Evolutionary conservation across 2,113 vertebrate genomes (phyloP), one percentile per base, ranked within the genome.

Genomic region (Fregata magnificens): DNA sequence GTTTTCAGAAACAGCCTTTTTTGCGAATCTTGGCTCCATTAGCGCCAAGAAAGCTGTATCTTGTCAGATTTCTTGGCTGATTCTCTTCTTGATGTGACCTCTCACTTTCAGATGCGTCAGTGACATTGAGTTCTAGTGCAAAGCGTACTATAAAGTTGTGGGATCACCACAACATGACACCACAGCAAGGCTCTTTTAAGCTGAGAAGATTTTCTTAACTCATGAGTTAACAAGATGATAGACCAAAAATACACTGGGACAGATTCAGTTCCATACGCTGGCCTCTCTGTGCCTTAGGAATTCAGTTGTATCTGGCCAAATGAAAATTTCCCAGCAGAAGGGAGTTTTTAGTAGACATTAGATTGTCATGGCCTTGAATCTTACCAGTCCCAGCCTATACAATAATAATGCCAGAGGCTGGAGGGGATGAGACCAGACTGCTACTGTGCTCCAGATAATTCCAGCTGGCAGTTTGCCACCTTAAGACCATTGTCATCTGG

Each of bases 1-100:
- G 86, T 63, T 66, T 74, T 86, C 63, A 93, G 71, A 88, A 95
- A 82, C 61, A 91, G 86, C 29, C 53, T n/a, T 67, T 69, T 95
- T 88, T 14, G 71, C 1, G 0, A 95, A 87, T 89, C 71, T 96
- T 97, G 96, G 95, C 93, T 96, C 67, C 16, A 65, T 53, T 61
- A 94, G 24, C 6, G 6, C 67, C 56, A 93, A 71, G 91, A 96
- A 97, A 95, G 95, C 96, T 98, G 97, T 95, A 88, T 95, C 89
- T 96, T 97, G 52, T 98, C 97, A 97, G 71, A 96, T 93, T 95
- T 89, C 74, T 96, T 98, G 97, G 96, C 97, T 82, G 78, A 92
- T 96, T 84, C 65, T 86, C 74, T 94, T 84, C 94, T 83, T 91
- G 49, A 88, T 87, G 89, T 95, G 97, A 98, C 97, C 97, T 96